Evolutionary conservation across 2,797 vertebrate species (phyloP).

Genomic region (Enteromius afrohamiltoni): DNA sequence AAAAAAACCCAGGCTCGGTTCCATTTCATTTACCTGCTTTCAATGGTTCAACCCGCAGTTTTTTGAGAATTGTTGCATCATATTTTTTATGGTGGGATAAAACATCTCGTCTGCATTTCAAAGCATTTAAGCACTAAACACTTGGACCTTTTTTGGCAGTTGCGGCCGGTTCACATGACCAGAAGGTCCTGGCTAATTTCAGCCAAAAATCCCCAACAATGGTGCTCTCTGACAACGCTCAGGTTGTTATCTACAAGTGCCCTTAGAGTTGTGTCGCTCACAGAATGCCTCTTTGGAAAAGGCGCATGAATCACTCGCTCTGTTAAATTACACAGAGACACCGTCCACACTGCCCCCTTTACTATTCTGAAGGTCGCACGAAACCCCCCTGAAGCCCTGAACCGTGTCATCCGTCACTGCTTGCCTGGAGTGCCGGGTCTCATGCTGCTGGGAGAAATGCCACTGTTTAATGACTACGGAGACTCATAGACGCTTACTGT

Average conservation of each 20-base stretch:
- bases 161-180: slow-evolving; percentile 56
- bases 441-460: slow-evolving; percentile 54
- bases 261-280: slow-evolving; percentile 52
- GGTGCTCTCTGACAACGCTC: slow-evolving; percentile 52
- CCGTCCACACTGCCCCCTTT: slow-evolving; percentile 41
- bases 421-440: slow-evolving; percentile 46
- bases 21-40: neutral
- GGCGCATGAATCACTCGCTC: slow-evolving; percentile 55
- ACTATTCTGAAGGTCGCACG: slow-evolving; percentile 50
- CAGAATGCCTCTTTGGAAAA: slow-evolving; percentile 56
- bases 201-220: slow-evolving; percentile 49
- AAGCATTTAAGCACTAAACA: neutral
- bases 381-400: slow-evolving; percentile 54
- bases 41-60: neutral
- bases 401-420: slow-evolving; percentile 57
- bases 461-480: slow-evolving; percentile 57
- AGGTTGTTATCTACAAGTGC: slow-evolving; percentile 64
- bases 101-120: neutral
- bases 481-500: slow-evolving; percentile 59
- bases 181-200: slow-evolving; percentile 52
- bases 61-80: slow-evolving; percentile 11
- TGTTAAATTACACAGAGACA: slow-evolving; percentile 54
- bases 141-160: slow-evolving; percentile 17
- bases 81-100: slow-evolving; percentile 1
- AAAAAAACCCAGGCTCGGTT: neutral